phyloP scores from a whole-genome alignment of 2,113 vertebrate genomes.

The Beaufortia kweichowensis region DNA sequence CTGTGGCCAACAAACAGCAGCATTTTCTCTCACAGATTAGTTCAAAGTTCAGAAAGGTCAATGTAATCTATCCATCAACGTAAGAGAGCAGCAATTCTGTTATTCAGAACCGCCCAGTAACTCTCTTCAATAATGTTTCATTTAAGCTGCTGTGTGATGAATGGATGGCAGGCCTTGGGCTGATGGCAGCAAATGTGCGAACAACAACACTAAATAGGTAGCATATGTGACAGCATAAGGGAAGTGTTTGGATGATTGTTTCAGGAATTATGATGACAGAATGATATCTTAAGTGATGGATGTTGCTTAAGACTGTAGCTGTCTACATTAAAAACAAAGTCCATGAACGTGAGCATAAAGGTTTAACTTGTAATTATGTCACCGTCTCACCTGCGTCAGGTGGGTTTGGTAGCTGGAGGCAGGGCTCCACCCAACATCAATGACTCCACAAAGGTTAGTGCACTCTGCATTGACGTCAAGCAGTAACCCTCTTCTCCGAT shows the following conservation, averaged over 20 bases:
- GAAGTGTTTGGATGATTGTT: too few species aligned
- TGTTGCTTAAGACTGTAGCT: too few species aligned
- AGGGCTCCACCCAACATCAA: constrained; percentile 65
- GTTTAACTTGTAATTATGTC: neutral
- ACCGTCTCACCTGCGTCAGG: constrained; percentile 62
- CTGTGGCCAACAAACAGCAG: constrained; percentile 1
- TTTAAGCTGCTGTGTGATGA: neutral
- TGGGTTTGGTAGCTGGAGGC: constrained; percentile 41
- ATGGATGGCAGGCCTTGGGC: neutral
- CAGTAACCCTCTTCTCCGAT: constrained; percentile 97
- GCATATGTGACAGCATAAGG: too few species aligned
- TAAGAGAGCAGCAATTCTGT: neutral
- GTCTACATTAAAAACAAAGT: too few species aligned
- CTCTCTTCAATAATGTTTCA: neutral
- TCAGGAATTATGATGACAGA: too few species aligned
- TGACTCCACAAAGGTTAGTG: constrained; percentile 85
- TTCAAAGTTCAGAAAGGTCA: constrained; percentile 29
- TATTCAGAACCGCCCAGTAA: neutral
- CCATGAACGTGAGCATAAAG: too few species aligned
- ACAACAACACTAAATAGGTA: too few species aligned
- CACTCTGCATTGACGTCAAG: constrained; percentile 92
- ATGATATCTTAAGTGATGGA: too few species aligned
- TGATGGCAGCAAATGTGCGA: neutral
- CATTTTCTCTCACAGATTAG: neutral
- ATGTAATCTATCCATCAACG: constrained; percentile 1